Conservation (phyloP, 2,113 vertebrate species). For the Bombycilla garrulus region DNA sequence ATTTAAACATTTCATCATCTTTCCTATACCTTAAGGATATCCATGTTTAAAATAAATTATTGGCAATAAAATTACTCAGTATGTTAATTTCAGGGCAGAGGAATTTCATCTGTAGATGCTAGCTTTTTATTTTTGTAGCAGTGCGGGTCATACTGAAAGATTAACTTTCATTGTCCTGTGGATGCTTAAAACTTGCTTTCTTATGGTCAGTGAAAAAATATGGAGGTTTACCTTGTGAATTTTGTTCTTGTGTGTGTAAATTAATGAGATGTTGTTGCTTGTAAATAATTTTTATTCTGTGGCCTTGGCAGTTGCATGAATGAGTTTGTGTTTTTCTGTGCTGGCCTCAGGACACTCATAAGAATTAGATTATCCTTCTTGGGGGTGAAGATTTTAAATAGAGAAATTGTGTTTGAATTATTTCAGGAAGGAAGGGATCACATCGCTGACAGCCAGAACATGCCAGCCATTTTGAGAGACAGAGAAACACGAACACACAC, state of each 20-base stretch:
- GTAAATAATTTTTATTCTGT: background rate
- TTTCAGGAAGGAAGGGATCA: background rate
- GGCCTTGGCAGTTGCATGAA: background rate
- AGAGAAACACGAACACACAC: background rate
- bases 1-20: background rate
- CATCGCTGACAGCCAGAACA: background rate
- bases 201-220: background rate
- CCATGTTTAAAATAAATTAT: slow-evolving; percentile 2
- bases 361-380: background rate
- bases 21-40: background rate
- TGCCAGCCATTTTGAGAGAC: slow-evolving; percentile 59
- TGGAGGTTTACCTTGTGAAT: slow-evolving; percentile 36
- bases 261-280: slow-evolving; percentile 38
- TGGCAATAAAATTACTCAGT: background rate
- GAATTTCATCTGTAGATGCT: background rate
- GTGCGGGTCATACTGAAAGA: slow-evolving; percentile 27
- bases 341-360: background rate
- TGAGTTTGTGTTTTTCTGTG: background rate
- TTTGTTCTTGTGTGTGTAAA: background rate
- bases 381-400: background rate
- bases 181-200: slow-evolving; percentile 17
- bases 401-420: background rate
- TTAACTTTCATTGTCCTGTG: background rate
- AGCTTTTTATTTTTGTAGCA: slow-evolving; percentile 54
- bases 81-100: background rate